Evolutionary conservation across 2,113 vertebrate species (phyloP), one percentile per base, ranked within the genome.

Genomic region (Atractosteus spatula): DNA sequence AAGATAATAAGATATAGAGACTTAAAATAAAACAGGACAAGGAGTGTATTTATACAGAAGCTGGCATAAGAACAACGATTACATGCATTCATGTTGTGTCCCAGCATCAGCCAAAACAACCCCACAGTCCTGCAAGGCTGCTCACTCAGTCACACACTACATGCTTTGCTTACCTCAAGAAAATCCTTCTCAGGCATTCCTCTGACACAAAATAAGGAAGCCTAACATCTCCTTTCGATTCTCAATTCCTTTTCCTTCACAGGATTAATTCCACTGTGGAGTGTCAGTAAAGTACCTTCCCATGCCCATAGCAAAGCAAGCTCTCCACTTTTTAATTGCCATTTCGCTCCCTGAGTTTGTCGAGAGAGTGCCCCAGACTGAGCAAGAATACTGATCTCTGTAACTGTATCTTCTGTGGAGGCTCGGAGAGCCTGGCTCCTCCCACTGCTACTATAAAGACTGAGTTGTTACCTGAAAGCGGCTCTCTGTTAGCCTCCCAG

Each of bases 371-470:
- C 41, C 41, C 2, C 10, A 5, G 55, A 10, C 43, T 62, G 56
- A 14, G 43, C 62, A 14, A 47, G 17, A 3, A 65, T 12, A 13
- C 71, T 47, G 71, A 64, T 17, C 72, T 17, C 43, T 42, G 72
- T 62, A 68, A 68, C 66, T 62, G 65, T 74, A 74, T 54, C 71
- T 68, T 16, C 62, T 16, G 54, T 67, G n/a, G 51, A 72, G 71
- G 14, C 51, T 66, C 62, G 51, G 3, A 72, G 47, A 41, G 5
- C 10, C 10, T 13, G 56, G 66, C 72, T 62, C 72, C 72, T 68
- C 72, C 72, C 45, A 44, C 13, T 42, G 44, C 72, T 42, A 62
- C 44, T 68, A 74, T 69, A 74, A 68, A 62, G 57, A 66, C 72
- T 45, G 55, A 51, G 66, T 68, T 74, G 57, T 68, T 68, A 68